These are phyloP conservation scores for Loriculus beryllinus DNA, from an alignment of 2,797 vertebrate genomes.

Conservation along the genomic window DNA sequence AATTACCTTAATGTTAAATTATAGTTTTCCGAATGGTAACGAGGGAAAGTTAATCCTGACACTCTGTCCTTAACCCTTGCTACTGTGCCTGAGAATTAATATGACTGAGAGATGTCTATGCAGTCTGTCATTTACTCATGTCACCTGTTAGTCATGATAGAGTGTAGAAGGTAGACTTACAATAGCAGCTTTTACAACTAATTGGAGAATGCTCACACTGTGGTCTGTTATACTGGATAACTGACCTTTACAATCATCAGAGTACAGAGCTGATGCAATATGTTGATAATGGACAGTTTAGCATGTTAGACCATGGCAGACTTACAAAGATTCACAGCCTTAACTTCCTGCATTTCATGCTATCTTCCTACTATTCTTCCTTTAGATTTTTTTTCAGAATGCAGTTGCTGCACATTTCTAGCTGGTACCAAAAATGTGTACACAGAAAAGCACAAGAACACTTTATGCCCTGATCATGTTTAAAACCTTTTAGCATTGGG, in stretches of 20 bases:
- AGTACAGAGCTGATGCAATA: neutral
- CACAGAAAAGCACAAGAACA: neutral
- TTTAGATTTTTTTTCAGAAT: neutral
- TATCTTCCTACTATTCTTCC: neutral
- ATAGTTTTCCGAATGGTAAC: slow-evolving; percentile 62
- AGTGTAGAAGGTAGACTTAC: neutral
- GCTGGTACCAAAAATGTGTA: neutral
- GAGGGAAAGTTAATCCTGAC: slow-evolving; percentile 49
- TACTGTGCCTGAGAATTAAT: slow-evolving; percentile 2
- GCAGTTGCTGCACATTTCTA: neutral
- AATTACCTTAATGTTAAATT: slow-evolving; percentile 66
- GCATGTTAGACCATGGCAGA: neutral
- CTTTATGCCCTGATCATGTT: neutral
- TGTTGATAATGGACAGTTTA: neutral
- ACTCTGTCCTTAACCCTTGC: slow-evolving; percentile 49
- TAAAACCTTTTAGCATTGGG: neutral
- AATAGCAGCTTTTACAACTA: neutral
- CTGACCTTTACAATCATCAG: slow-evolving; percentile 15
- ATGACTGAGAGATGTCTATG: slow-evolving; percentile 10
- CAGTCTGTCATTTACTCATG: slow-evolving; percentile 19
- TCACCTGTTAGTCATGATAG: neutral
- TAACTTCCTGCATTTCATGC: neutral
- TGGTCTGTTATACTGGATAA: slow-evolving; percentile 10
- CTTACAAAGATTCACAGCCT: neutral
- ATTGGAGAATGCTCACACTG: neutral